Evolutionary conservation across 2,888 invertebrate genomes (phyloP), one percentile per base, ranked within the genome.

Genomic region (Chromoteleia sp.): DNA sequence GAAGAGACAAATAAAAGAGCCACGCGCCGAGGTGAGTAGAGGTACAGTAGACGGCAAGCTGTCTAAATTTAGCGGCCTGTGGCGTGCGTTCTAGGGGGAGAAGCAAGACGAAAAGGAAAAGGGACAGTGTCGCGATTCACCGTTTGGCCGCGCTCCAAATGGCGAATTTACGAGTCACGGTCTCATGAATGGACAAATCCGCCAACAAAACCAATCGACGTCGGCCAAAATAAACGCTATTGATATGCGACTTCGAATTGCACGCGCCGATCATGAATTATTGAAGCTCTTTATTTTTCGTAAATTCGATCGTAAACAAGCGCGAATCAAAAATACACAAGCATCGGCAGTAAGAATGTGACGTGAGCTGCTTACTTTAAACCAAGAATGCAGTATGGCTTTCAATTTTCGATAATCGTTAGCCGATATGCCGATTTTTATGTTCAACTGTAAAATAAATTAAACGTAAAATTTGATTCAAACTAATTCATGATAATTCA

Each of bases 111-210:
- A 59, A 71, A 81, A 50, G 43, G 50, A 58, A 84, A 87, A 83
- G 86, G 86, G 85, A 86, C 84, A 86, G 86, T 86, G 86, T 89
- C 86, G 88, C 87, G 86, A 88, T 89, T 87, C 86, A 84, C 54
- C 78, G 82, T 84, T 90, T 90, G 77, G 90, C 89, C 65, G 50
- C 10, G 39, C 43, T 88, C 90, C 90, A 90, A 89, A 85, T 82
- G 87, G 79, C 83, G 82, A 82, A 84, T 83, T 79, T 78, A 71
- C 83, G 81, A 83, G 78, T 84, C 85, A 83, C 65, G 80, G 76
- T 71, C 83, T 88, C 85, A 87, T 89, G 88, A 89, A 89, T 88
- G 89, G 88, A 84, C 68, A 75, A 75, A 65, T 63, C 33, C 43
- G 52, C 81, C 59, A 83, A 76, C 76, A 75, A 79, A 78, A 71